Evolutionary conservation across 2,113 vertebrate genomes (phyloP).

Genomic region (Grantiella picta): DNA sequence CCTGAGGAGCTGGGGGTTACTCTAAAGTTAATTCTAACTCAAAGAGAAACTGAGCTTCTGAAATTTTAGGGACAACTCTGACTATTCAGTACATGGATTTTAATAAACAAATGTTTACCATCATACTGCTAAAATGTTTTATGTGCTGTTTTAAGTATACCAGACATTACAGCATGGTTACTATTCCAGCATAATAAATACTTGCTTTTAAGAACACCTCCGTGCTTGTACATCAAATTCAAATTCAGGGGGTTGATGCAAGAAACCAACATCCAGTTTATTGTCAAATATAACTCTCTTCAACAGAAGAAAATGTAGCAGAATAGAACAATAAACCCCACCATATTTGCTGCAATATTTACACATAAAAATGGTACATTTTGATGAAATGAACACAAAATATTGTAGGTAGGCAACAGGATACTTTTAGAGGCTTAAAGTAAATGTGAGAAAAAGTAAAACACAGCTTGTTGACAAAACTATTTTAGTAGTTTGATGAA

Average conservation of each 20-base stretch:
- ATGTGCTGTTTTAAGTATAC: accelerated
- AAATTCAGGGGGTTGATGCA: background rate
- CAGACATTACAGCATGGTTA: background rate
- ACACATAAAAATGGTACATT: background rate
- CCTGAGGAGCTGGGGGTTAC: background rate
- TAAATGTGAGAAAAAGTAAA: background rate
- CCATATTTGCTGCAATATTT: background rate
- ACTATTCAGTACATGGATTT: background rate
- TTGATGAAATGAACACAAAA: background rate
- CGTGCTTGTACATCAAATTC: background rate
- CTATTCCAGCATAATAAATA: background rate
- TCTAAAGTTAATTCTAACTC: background rate
- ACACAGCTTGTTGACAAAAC: background rate
- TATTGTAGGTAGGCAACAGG: background rate
- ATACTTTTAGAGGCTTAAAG: background rate
- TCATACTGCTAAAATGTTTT: background rate
- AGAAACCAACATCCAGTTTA: background rate
- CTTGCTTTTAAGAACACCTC: background rate
- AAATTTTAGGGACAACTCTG: background rate
- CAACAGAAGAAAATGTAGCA: background rate
- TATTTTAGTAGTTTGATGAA: background rate
- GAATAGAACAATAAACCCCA: background rate
- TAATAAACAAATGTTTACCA: background rate
- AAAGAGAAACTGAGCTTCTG: background rate
- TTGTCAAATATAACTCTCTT: background rate